Conservation (phyloP, 1,140 invertebrate species). For the Delia radicum region DNA sequence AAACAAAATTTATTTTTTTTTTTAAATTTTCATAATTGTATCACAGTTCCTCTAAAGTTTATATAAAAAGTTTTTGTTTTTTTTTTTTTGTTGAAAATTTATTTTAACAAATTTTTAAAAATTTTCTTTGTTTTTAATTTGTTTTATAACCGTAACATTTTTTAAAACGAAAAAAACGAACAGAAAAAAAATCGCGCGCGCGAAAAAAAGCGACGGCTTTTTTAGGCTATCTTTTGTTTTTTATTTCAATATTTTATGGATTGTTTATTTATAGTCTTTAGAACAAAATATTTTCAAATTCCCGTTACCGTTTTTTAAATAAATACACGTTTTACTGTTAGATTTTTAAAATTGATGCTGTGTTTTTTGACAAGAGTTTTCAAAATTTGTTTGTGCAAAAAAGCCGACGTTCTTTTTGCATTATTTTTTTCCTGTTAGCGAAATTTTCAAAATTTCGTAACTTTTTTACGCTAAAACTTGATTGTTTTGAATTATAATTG, state of each 20-base stretch:
- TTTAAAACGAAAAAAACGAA: neutral
- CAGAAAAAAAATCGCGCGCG: slow-evolving; percentile 6
- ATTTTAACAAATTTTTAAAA: neutral
- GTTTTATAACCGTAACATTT: neutral
- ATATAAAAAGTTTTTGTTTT: neutral
- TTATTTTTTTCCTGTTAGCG: neutral
- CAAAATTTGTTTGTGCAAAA: neutral
- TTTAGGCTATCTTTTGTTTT: neutral
- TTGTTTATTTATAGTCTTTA: neutral
- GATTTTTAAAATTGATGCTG: neutral
- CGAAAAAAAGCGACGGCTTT: slow-evolving; percentile 16
- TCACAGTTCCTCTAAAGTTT: neutral
- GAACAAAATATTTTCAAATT: neutral
- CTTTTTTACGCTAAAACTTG: neutral
- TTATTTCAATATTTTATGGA: neutral
- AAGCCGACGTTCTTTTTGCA: neutral
- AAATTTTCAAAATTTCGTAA: neutral
- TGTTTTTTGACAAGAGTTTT: slow-evolving; percentile 9
- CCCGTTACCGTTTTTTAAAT: slow-evolving; percentile 15
- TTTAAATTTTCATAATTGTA: neutral
- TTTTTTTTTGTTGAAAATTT: neutral
- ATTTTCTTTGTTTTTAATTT: neutral
- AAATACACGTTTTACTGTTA: slow-evolving; percentile 8
- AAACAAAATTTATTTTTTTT: neutral
- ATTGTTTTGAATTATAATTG: neutral